phyloP scores from a whole-genome alignment of 2,888 invertebrate species.

The Caenorhabditis imperialis region DNA sequence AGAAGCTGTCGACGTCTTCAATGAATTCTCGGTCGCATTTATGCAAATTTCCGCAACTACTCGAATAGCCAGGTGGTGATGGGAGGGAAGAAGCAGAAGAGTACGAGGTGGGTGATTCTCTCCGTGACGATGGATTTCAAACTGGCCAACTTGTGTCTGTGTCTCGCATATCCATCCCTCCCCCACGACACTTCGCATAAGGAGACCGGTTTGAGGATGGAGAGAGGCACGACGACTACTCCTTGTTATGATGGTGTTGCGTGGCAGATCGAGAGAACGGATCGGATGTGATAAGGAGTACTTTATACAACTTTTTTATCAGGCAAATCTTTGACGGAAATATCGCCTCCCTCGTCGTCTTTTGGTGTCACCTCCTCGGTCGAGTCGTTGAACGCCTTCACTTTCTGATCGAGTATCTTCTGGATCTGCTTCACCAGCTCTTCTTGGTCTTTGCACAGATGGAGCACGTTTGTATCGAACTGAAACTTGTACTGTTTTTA shows the following conservation, averaged over 20 bases:
- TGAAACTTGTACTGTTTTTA: neutral
- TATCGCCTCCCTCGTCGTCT: no score
- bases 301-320: neutral
- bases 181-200: slow-evolving; percentile 43
- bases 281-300: neutral
- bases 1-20: slow-evolving; percentile 19
- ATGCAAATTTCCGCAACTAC: slow-evolving; percentile 49
- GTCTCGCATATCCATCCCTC: slow-evolving; percentile 25
- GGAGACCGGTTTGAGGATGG: slow-evolving; percentile 44
- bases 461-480: slow-evolving; percentile 34
- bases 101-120: slow-evolving; percentile 14
- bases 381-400: slow-evolving; percentile 8
- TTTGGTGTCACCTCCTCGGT: slow-evolving; percentile 6
- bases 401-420: slow-evolving; percentile 8
- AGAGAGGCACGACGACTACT: slow-evolving; percentile 24
- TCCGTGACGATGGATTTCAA: slow-evolving; percentile 40
- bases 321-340: no score
- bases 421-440: slow-evolving; percentile 21
- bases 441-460: slow-evolving; percentile 29
- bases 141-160: slow-evolving; percentile 46
- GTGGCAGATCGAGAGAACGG: slow-evolving; percentile 17
- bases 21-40: slow-evolving; percentile 34
- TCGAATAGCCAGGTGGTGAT: no score
- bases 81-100: no score
- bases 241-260: slow-evolving; percentile 40